Percentiles rank a stretch among this genome's conserved stretches.
phyloP scores from a whole-genome alignment of 2,888 invertebrate genomes.

The Endotricha flammealis region DNA sequence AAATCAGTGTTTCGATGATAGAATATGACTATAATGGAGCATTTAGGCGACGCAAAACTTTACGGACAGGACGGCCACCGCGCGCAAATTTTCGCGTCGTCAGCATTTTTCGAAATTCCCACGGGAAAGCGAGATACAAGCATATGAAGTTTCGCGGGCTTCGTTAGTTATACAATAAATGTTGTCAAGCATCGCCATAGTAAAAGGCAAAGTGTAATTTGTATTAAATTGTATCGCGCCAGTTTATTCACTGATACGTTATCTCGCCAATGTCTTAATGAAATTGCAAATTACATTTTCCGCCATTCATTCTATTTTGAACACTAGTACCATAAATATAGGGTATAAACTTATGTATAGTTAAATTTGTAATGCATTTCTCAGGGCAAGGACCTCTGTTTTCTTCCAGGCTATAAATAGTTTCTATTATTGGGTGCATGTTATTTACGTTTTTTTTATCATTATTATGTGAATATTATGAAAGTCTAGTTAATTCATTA shows the following conservation, averaged over 20 bases:
- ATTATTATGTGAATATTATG: conserved; percentile 6
- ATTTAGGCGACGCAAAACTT: no score
- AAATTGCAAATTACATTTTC: conserved; percentile 17
- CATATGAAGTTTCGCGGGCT: no score
- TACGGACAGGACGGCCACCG: no score
- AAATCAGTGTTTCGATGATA: no score
- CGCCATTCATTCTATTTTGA: conserved; percentile 2
- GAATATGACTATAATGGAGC: no score
- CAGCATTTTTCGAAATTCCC: no score
- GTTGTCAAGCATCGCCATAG: no score
- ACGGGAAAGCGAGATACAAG: no score
- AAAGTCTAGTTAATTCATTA: conserved; percentile 7
- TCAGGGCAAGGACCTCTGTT: conserved; percentile 35
- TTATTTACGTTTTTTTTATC: conserved; percentile 15
- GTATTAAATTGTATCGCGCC: conserved; percentile 2
- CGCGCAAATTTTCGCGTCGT: no score
- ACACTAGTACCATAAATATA: conserved; percentile 7
- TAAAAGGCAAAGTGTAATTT: background rate
- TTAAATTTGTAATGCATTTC: conserved; percentile 5
- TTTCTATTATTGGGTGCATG: conserved; percentile 23
- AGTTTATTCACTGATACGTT: conserved; percentile 19
- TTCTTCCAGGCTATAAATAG: conserved; percentile 33
- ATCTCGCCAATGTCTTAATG: conserved; percentile 30
- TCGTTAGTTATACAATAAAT: no score
- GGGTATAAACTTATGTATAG: conserved; percentile 1